phyloP scores from a whole-genome alignment of 2,113 vertebrate species.

The Mesitornis unicolor region DNA sequence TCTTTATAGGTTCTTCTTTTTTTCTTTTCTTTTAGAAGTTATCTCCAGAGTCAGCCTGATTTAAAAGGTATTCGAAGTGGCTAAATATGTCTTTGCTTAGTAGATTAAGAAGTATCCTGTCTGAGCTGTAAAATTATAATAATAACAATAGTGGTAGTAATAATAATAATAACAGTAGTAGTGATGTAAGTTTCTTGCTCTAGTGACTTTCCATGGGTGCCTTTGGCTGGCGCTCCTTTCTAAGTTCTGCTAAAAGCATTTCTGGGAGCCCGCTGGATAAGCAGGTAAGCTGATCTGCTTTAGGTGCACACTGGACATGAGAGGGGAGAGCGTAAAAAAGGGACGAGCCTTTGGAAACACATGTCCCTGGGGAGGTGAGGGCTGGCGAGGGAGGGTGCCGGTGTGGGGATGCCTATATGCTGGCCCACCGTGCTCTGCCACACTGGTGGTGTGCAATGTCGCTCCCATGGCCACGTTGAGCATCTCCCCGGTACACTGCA shows the following conservation, averaged over 20 bases:
- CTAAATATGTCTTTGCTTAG: background rate
- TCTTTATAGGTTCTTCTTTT: background rate
- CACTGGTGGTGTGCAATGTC: background rate
- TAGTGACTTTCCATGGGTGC: background rate
- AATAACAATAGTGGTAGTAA: background rate
- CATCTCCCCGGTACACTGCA: background rate
- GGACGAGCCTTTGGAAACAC: background rate
- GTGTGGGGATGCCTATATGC: no score
- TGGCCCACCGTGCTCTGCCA: no score
- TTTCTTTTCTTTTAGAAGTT: background rate
- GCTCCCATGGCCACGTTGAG: background rate
- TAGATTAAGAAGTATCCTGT: background rate
- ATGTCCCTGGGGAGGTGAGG: background rate
- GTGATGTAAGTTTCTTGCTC: background rate
- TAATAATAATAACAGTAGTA: background rate
- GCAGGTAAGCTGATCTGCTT: background rate
- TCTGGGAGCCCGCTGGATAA: fast-evolving
- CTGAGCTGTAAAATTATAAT: background rate
- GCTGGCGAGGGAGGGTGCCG: background rate
- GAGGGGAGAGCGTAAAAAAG: background rate
- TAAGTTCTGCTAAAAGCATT: background rate
- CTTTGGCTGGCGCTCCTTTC: background rate
- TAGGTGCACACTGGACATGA: fast-evolving
- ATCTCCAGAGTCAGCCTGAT: background rate
- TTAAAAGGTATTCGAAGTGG: background rate